These are phyloP conservation scores for Aurelia aurita complex sp. Pacific DNA, from an alignment of 30 jellyfish, hydroid and myxozoan genomes.

Conservation along the genomic window DNA sequence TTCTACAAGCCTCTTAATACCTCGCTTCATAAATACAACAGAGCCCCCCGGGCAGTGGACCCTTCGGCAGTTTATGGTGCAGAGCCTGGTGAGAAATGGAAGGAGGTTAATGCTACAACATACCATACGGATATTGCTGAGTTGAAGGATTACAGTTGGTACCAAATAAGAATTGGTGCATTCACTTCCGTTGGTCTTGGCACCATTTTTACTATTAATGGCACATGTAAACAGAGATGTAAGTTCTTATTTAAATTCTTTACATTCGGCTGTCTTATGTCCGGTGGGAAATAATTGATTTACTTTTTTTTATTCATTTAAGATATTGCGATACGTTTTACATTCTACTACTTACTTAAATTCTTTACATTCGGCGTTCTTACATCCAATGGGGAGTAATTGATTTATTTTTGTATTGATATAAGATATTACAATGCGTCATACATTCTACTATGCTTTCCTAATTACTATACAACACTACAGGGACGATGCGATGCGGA, in stretches of 20 bases:
- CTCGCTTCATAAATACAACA: slow-evolving; percentile 19
- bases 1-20: slow-evolving; percentile 45
- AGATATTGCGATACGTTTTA: too few species aligned
- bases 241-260: neutral
- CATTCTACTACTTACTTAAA: too few species aligned
- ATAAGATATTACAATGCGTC: too few species aligned
- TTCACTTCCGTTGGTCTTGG: slow-evolving; percentile 53
- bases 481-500: too few species aligned
- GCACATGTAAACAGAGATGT: slow-evolving; percentile 52
- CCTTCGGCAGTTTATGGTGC: slow-evolving; percentile 55
- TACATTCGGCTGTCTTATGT: too few species aligned
- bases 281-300: too few species aligned
- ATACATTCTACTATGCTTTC: too few species aligned
- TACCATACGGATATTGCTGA: slow-evolving; percentile 13
- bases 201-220: slow-evolving; percentile 15
- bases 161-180: slow-evolving; percentile 53
- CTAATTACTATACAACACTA: too few species aligned
- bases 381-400: too few species aligned
- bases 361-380: too few species aligned
- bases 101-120: slow-evolving; percentile 34
- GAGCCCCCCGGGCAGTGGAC: slow-evolving; percentile 53
- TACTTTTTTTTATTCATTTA: too few species aligned
- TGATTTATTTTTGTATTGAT: too few species aligned
- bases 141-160: slow-evolving; percentile 41
- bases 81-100: slow-evolving; percentile 53